Evolutionary conservation across 2,113 vertebrate genomes (phyloP).

Genomic region (Nestor notabilis): DNA sequence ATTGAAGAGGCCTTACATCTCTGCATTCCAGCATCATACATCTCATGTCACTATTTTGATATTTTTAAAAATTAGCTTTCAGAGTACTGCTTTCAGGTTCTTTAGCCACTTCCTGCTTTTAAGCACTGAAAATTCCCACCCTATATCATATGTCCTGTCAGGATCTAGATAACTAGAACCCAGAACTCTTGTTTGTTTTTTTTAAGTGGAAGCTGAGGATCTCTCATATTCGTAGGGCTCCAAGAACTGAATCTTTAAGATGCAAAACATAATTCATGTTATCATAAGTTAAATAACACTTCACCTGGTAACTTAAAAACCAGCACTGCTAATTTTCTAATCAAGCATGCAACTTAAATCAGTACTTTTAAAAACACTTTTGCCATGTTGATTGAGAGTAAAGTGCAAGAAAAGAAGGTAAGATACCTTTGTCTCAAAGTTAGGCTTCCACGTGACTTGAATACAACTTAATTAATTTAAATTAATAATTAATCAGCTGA

Average conservation of each 20-base stretch:
- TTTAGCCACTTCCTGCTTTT: neutral
- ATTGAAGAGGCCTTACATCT: neutral
- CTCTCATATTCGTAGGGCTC: neutral
- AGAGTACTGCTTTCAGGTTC: neutral
- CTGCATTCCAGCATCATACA: neutral
- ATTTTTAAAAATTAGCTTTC: neutral
- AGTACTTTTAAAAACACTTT: neutral
- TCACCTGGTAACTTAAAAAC: neutral
- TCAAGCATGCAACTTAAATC: neutral
- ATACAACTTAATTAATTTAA: slow-evolving; percentile 16
- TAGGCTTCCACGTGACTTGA: neutral
- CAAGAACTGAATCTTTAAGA: neutral
- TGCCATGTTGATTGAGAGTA: neutral
- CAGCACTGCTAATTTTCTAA: neutral
- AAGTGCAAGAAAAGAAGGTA: neutral
- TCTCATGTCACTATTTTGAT: neutral
- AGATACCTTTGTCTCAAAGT: neutral
- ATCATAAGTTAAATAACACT: neutral
- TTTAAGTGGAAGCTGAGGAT: neutral
- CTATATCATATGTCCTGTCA: neutral
- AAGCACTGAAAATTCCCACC: neutral
- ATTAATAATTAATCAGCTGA: neutral
- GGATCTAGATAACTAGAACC: neutral
- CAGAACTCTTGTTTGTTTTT: neutral
- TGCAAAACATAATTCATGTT: neutral